Evolutionary conservation across 2,797 vertebrate genomes (phyloP), one percentile per base, ranked within the genome.

Genomic region (Anniella stebbinsi): DNA sequence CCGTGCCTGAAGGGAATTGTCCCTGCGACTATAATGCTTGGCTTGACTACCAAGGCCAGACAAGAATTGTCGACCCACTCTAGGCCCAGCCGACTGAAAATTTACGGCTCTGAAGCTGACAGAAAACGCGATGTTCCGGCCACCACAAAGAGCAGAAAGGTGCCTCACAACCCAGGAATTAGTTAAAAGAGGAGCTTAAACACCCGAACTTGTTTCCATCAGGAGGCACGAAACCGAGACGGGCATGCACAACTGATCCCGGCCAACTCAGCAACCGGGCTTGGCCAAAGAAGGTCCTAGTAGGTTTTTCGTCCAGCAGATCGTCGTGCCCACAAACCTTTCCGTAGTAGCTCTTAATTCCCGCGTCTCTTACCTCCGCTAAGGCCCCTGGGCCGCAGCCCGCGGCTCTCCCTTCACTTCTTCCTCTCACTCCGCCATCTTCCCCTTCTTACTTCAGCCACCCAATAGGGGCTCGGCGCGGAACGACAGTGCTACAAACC

Each of bases 391-490:
- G 87, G 60, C 89, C 85, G 69, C 60, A 33, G 92, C 87, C 93
- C 91, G 84, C 89, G 54, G 89, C 88, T n/a, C 72, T 78, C 73
- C 51, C 87, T 69, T 84, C 89, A 15, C 87, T 86, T 91, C 87
- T 28, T 88, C 87, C 88, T 67, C 87, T 88, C 33, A 95, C 94
- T 86, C 91, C 92, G 78, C 90, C 87, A 85, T 93, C 92, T 89
- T 95, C 93, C 94, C 89, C 90, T 36, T 92, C 94, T 95, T 91
- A 87, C 92, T 95, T 72, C 86, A 66, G 87, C 89, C 91, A 33
- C 69, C 73, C 92, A 86, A 41, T 54, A 10, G 70, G 38, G 54
- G 88, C 33, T 76, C 72, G 84, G 8, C 90, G 2, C 92, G 48
- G 18, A 87, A 80, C 84, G 21, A 82, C 87, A 1, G 78, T 1